Evolutionary conservation across 2,797 vertebrate genomes (phyloP), one percentile per base, ranked within the genome.

Genomic region (Euthynnus affinis): DNA sequence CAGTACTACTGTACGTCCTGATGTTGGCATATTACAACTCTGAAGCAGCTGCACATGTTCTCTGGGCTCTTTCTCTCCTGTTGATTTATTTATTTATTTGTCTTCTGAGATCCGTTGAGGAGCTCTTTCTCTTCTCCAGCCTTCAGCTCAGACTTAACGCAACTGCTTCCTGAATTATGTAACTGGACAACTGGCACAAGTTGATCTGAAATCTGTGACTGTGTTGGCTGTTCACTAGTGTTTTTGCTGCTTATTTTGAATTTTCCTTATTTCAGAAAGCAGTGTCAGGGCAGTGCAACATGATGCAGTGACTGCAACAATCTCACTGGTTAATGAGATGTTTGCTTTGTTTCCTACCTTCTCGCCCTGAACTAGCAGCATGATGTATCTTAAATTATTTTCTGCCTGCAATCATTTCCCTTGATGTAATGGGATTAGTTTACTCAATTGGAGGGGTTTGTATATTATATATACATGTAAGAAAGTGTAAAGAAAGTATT

Each of bases 391-490:
- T 76, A 59, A 76, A 1, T 71, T 61, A 73, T 80, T 80, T 69
- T 52, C 62, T 81, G 65, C 60, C 46, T 71, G 74, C 76, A 71
- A 25, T 82, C 56, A 18, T 75, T 68, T 74, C 52, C 23, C 67
- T 46, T 42, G 56, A 27, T 51, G 55, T 67, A 59, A 81, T 62
- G 64, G 55, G 63, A 78, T 64, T 74, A 51, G 51, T 63, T 14
- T 51, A 84, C 67, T 77, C 69, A 85, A 72, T 81, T 6, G 34
- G 61, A 81, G 71, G 78, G 74, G 71, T 83, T 78, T 91, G 91
- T 94, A 92, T 93, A 91, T 92, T 90, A 91, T 94, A 93, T 93
- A 93, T 91, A 93, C 89, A 89, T 76, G 52, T 84, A 55, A 75
- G 72, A 68, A 59, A 66, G 40, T 82, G 67, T 66, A 57, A 60